phyloP scores from a whole-genome alignment of 2,888 invertebrate genomes.

The Eumacrocentrus americanus region DNA sequence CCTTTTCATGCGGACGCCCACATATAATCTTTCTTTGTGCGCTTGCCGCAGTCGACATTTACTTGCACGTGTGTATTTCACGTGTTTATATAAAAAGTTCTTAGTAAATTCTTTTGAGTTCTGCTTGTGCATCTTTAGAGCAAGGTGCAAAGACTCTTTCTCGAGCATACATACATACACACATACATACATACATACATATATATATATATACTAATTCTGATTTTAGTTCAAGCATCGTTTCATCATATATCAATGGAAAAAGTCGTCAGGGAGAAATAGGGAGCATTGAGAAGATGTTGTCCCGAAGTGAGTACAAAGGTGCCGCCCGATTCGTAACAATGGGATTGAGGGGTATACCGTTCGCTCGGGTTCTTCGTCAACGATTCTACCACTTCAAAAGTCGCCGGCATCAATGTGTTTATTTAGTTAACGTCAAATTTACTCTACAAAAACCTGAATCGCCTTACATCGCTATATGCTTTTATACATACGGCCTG shows the following conservation, averaged over 20 bases:
- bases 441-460: constrained; percentile 48
- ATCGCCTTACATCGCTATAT: constrained; percentile 23
- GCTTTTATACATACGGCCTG: constrained; percentile 14
- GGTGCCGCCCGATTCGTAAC: constrained; percentile 37
- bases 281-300: constrained; percentile 31
- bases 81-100: constrained; percentile 12
- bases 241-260: neutral
- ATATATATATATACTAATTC: constrained; percentile 25
- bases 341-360: constrained; percentile 31
- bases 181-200: neutral
- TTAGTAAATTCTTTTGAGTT: constrained; percentile 29
- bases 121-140: constrained; percentile 19
- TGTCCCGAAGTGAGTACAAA: constrained; percentile 36
- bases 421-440: constrained; percentile 61
- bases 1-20: no score
- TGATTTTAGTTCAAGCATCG: constrained; percentile 13
- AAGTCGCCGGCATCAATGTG: constrained; percentile 57
- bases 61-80: neutral
- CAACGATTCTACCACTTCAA: constrained; percentile 54
- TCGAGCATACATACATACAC: no score
- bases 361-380: constrained; percentile 16
- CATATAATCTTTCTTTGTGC: neutral
- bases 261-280: constrained; percentile 16
- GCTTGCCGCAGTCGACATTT: constrained; percentile 18
- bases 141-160: constrained; percentile 29